Conservation (phyloP, 2,888 invertebrate genomes). For the Pammene fasciana region DNA sequence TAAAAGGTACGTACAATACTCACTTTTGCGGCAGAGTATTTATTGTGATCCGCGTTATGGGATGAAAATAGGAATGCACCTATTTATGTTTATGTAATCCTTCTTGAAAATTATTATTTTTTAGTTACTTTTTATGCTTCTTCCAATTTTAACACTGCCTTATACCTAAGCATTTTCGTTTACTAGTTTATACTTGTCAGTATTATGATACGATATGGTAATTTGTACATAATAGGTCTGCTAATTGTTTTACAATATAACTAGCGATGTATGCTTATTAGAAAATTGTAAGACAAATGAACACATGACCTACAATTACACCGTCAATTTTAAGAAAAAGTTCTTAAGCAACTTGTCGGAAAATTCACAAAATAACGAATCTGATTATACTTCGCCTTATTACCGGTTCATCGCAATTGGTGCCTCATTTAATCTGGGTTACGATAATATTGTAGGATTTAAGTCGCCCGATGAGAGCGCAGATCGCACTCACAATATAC, state of each 20-base stretch:
- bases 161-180: too few relatives aligned
- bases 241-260: too few relatives aligned
- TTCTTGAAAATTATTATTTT: too few relatives aligned
- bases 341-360: background rate
- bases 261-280: background rate
- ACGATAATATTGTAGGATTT: slow-evolving; percentile 41
- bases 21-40: too few relatives aligned
- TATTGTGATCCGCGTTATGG: too few relatives aligned
- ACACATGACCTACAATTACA: background rate
- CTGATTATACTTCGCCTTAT: slow-evolving; percentile 31
- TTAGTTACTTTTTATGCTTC: too few relatives aligned
- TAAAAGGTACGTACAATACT: too few relatives aligned
- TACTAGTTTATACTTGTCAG: too few relatives aligned
- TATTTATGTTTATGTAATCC: too few relatives aligned
- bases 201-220: too few relatives aligned
- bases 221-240: background rate
- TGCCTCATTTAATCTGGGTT: slow-evolving; percentile 41
- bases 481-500: slow-evolving; percentile 25
- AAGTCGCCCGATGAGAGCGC: slow-evolving; percentile 34
- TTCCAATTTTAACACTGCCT: too few relatives aligned
- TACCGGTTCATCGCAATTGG: slow-evolving; percentile 41
- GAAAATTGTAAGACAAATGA: background rate
- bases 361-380: slow-evolving; percentile 10
- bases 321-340: background rate
- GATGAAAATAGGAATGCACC: too few relatives aligned